Percentiles rank a stretch among this genome's conserved stretches.
phyloP scores from a whole-genome alignment of 1,140 invertebrate species.

The Drosophila pallidifrons region DNA sequence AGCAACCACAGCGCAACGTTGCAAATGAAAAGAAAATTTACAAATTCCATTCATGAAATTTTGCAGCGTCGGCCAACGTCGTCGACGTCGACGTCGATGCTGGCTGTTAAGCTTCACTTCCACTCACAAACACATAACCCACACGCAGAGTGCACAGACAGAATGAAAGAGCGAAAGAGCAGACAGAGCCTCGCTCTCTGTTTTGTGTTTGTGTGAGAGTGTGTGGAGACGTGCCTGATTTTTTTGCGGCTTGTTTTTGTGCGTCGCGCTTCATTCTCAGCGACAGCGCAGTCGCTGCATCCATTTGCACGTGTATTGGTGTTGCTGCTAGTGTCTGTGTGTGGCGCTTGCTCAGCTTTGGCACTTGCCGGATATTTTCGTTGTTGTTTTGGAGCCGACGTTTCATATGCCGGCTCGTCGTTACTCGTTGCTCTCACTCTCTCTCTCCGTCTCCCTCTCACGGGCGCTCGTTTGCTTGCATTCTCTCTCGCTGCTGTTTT shows the following conservation, averaged over 20 bases:
- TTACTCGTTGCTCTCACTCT: constrained; percentile 17
- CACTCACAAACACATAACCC: constrained; percentile 15
- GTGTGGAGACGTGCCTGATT: not conserved
- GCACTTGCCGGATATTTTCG: constrained; percentile 77
- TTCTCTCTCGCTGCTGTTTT: constrained; percentile 22
- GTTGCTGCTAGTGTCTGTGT: constrained; percentile 55
- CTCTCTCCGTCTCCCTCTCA: not conserved
- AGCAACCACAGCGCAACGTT: constrained; percentile 51
- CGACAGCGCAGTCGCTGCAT: constrained; percentile 30
- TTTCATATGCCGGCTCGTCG: constrained; percentile 67
- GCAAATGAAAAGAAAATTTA: constrained; percentile 83
- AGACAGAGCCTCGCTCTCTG: constrained; percentile 3
- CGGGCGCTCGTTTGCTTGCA: not conserved
- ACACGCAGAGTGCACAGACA: constrained; percentile 25
- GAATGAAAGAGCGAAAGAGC: constrained; percentile 22
- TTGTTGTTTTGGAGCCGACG: constrained; percentile 66
- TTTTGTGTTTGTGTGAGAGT: not conserved
- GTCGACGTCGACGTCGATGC: constrained; percentile 24
- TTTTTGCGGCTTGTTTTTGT: constrained; percentile 38
- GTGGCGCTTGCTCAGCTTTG: constrained; percentile 75
- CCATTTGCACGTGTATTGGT: constrained; percentile 32
- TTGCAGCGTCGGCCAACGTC: constrained; percentile 71
- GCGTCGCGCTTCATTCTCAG: constrained; percentile 14
- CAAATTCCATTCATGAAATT: constrained; percentile 83
- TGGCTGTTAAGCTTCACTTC: constrained; percentile 33